phyloP scores from a whole-genome alignment of 92 coral and sea anemone species.

The Bergia sp. region DNA sequence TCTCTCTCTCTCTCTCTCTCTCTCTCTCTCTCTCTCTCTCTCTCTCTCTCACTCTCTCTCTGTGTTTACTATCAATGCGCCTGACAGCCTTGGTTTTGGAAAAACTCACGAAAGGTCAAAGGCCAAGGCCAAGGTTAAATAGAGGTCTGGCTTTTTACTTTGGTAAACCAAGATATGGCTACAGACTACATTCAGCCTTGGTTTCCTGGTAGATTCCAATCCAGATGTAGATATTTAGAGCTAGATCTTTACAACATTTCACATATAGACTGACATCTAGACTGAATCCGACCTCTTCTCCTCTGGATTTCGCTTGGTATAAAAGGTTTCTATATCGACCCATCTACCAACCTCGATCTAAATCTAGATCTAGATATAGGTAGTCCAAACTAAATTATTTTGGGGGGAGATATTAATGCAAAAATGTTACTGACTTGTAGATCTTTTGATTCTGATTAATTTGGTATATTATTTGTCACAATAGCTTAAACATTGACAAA shows the following conservation, averaged over 20 bases:
- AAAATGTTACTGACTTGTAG: conserved; percentile 18
- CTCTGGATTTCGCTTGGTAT: conserved; percentile 17
- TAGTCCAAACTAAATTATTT: conserved; percentile 17
- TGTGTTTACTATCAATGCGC: neutral
- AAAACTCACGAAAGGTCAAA: too few relatives aligned
- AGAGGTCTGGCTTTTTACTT: conserved; percentile 19
- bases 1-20: too few relatives aligned
- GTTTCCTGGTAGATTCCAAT: conserved; percentile 19
- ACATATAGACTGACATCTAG: conserved; percentile 19
- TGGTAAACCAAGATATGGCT: conserved; percentile 19
- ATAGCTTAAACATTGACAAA: conserved; percentile 17
- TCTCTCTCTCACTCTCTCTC: neutral
- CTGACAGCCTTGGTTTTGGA: neutral
- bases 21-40: neutral
- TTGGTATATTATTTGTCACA: conserved; percentile 17
- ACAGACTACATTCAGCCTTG: conserved; percentile 20
- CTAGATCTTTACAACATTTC: conserved; percentile 18
- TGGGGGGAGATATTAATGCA: conserved; percentile 20
- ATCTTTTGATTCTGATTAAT: conserved; percentile 17
- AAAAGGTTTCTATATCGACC: conserved; percentile 19
- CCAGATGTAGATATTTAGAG: conserved; percentile 19
- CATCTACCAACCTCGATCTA: conserved; percentile 20
- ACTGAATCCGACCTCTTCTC: conserved; percentile 18
- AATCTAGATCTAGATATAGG: neutral
- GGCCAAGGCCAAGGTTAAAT: neutral